phyloP scores from a whole-genome alignment of 2,888 invertebrate genomes.

The Cephus pulcher region DNA sequence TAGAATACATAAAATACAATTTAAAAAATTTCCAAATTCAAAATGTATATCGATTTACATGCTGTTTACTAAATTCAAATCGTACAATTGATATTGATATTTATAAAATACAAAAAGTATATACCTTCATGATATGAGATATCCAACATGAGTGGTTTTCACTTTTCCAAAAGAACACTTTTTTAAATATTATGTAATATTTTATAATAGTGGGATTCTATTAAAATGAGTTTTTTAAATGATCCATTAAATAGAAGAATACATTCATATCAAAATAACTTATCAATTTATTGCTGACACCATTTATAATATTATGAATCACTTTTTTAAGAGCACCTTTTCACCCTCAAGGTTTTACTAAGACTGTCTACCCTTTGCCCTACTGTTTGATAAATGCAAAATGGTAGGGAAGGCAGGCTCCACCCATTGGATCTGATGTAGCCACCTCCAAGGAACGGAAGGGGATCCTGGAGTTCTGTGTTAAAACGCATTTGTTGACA shows the following conservation, averaged over 20 bases:
- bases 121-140: background rate
- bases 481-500: background rate
- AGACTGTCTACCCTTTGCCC: constrained; percentile 47
- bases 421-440: constrained; percentile 43
- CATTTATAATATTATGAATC: background rate
- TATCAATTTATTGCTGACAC: background rate
- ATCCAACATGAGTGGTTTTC: background rate
- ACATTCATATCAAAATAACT: background rate
- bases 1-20: background rate
- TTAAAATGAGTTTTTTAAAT: background rate
- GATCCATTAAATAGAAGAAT: background rate
- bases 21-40: background rate
- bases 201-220: background rate
- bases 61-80: background rate
- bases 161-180: constrained; percentile 19
- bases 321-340: constrained; percentile 20
- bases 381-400: constrained; percentile 49
- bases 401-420: constrained; percentile 55
- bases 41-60: background rate
- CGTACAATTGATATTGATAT: constrained; percentile 4
- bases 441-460: constrained; percentile 31
- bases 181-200: background rate
- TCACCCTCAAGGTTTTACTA: constrained; percentile 33
- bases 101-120: background rate
- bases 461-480: constrained; percentile 23